phyloP scores from a whole-genome alignment of 2,113 vertebrate genomes.

The Phalacrocorax brasilianus region DNA sequence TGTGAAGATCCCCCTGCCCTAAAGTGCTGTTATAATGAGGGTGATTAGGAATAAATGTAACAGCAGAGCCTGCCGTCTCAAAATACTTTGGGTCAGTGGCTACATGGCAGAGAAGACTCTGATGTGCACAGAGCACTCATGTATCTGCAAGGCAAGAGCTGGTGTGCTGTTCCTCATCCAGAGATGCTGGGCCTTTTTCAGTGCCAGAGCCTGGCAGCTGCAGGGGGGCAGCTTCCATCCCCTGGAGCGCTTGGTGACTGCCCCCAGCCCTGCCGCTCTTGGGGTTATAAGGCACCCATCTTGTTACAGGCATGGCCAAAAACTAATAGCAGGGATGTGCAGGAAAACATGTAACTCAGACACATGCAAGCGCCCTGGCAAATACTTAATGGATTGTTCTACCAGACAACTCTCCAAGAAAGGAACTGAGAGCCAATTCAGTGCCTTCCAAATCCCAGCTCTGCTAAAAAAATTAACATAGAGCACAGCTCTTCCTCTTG shows the following conservation, averaged over 20 bases:
- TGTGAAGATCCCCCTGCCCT: neutral
- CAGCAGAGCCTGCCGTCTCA: neutral
- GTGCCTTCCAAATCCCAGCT: conserved; percentile 7
- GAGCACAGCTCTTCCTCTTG: neutral
- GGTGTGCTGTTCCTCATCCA: neutral
- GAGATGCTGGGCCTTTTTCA: neutral
- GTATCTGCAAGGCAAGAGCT: neutral
- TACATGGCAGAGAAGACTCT: accelerated
- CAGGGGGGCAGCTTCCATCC: neutral
- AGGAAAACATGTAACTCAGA: neutral
- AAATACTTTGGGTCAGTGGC: neutral
- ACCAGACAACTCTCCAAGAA: neutral
- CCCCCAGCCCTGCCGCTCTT: neutral
- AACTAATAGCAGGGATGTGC: neutral
- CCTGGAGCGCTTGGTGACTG: neutral
- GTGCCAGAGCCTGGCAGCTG: neutral
- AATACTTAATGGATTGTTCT: neutral
- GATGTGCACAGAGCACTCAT: neutral
- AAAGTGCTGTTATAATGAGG: neutral
- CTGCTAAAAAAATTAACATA: neutral
- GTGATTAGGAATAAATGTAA: neutral
- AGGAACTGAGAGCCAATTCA: neutral
- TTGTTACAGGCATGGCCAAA: neutral
- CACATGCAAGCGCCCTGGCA: neutral
- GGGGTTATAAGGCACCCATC: neutral